Base-by-base conservation (phyloP, 1,140 invertebrate genomes). In the Neuroterus valhalla region DNA sequence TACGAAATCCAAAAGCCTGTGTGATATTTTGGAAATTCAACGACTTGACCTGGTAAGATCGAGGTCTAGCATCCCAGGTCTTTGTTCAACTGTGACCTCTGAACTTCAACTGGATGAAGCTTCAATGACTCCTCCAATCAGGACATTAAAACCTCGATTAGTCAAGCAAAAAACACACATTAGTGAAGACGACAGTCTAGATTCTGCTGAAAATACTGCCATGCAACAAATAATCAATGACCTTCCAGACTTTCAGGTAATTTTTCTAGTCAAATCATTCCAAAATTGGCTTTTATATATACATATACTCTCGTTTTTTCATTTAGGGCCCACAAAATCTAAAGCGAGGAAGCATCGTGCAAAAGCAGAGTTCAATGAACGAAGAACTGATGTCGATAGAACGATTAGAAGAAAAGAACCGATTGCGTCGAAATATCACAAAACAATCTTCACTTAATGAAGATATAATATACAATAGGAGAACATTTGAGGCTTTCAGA, bases 391-490 rank as follows among this genome's bases (percentile, higher is more conserved):
- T 97, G 93, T 96, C 94, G 1, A 92, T 93, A 15, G 96, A 97
- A 81, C 90, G 96, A 75, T 86, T 96, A 78, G 89, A 94, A 75
- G 96, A 97, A 88, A 96, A 96, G 81, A 95, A 97, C 85, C 91
- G 92, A 38, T 92, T 97, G n/a, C 92, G 94, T 66, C 94, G 94
- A 78, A 96, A 96, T 82, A 96, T 97, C 74, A 95, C 95, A 86
- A 97, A 97, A 84, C 96, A 97, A 86, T 94, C 95, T 2, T 97
- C 96, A 3, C 89, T 97, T 8, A 97, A 97, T 82, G 96, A 97
- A 87, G 96, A 96, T 68, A 93, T 96, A 44, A 94, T 97, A 50
- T 96, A 94, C 83, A 93, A 94, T 69, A 91, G 93, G 78, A 91
- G 91, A 70, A 92, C 92, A n/a, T 91, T 95, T 68, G 94, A 95